phyloP scores from a whole-genome alignment of 92 coral and sea anemone species.

The Phenganax stokvisi region DNA sequence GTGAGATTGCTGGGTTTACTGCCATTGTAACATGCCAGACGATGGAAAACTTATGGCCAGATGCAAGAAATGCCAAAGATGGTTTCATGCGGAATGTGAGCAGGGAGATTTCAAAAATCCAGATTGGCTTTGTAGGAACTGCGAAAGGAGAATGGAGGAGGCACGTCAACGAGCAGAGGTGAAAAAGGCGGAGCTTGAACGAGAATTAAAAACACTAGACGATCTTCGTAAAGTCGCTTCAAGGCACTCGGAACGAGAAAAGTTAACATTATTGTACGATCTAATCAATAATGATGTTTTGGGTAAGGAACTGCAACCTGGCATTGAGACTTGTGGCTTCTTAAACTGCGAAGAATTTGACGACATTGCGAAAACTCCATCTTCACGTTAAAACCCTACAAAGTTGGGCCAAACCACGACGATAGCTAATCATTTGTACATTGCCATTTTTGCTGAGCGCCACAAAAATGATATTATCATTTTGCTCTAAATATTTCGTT shows the following conservation, averaged over 20 bases:
- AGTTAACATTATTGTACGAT: conserved; percentile 3
- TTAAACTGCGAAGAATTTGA: background rate
- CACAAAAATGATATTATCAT: background rate
- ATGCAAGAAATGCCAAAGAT: conserved; percentile 43
- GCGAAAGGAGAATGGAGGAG: background rate
- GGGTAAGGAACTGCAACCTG: conserved; percentile 10
- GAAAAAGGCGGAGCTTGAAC: conserved; percentile 8
- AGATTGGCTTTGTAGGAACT: conserved; percentile 24
- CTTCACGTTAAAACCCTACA: background rate
- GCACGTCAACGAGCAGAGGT: background rate
- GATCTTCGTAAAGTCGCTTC: background rate
- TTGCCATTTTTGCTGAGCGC: background rate
- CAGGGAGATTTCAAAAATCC: conserved; percentile 5
- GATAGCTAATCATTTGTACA: conserved; percentile 2
- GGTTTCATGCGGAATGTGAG: conserved; percentile 49
- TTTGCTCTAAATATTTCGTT: too few species aligned
- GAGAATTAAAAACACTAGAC: background rate
- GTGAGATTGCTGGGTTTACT: conserved; percentile 38
- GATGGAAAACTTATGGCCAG: conserved; percentile 48
- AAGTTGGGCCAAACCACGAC: background rate
- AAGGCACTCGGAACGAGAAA: conserved; percentile 7
- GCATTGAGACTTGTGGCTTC: conserved; percentile 3
- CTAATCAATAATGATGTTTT: background rate
- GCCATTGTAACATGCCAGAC: conserved; percentile 53
- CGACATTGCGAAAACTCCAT: background rate